Conservation (phyloP, 2,888 invertebrate genomes). For the Omphaloscelis lunosa region DNA sequence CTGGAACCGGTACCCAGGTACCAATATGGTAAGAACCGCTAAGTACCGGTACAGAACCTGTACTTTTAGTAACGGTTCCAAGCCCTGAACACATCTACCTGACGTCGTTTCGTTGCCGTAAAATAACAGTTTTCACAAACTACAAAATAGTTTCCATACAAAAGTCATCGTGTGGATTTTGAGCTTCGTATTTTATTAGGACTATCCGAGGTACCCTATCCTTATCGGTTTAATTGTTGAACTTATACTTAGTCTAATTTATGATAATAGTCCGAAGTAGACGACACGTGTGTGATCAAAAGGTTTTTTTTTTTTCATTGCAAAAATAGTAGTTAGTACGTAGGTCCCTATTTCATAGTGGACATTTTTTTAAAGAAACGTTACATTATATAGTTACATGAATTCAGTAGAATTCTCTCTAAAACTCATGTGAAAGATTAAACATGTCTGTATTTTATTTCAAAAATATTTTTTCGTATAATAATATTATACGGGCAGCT, state of each 20-base stretch:
- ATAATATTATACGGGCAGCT: conserved; percentile 10
- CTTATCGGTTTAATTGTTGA: background rate
- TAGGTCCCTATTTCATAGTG: background rate
- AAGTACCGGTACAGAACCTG: too few relatives aligned
- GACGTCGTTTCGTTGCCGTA: background rate
- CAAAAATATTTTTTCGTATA: background rate
- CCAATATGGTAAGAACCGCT: too few relatives aligned
- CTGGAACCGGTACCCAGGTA: too few relatives aligned
- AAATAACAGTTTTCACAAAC: background rate
- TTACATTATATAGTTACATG: background rate
- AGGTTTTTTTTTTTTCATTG: background rate
- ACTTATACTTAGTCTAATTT: background rate
- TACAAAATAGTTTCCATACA: background rate
- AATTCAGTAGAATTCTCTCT: background rate
- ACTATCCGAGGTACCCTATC: background rate
- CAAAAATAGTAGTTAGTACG: background rate
- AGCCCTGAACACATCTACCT: too few relatives aligned
- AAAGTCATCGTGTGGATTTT: too few relatives aligned
- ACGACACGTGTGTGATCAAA: background rate
- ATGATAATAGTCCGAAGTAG: background rate
- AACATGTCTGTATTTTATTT: background rate
- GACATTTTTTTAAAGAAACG: background rate
- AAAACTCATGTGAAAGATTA: background rate
- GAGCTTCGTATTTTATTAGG: background rate
- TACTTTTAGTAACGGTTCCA: too few relatives aligned